These are phyloP conservation scores for Trichoplusia ni DNA, from an alignment of 1,140 invertebrate species.

Conservation along the genomic window DNA sequence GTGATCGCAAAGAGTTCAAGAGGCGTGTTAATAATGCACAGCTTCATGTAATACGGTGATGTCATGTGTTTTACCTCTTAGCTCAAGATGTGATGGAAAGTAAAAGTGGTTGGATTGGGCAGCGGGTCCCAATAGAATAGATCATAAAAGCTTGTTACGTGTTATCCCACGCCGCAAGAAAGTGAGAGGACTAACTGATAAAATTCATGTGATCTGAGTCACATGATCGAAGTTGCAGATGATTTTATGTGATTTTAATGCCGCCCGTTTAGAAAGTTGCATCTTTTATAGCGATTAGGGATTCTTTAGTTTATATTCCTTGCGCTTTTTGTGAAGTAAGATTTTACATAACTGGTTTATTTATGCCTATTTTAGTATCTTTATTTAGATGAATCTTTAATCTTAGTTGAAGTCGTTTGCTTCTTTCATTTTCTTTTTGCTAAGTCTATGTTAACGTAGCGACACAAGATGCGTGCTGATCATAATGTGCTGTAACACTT, in stretches of 20 bases:
- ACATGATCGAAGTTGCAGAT: slow-evolving; percentile 2
- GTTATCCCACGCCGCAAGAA: slow-evolving; percentile 57
- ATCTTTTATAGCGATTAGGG: slow-evolving; percentile 3
- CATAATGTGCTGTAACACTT: too few species aligned
- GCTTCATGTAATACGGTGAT: slow-evolving; percentile 35
- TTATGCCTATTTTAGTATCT: too few species aligned
- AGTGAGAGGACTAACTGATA: slow-evolving; percentile 63
- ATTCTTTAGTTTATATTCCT: neutral
- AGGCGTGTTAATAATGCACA: slow-evolving; percentile 9
- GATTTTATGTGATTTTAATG: slow-evolving; percentile 25
- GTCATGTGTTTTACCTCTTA: slow-evolving; percentile 41
- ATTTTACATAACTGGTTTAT: too few species aligned
- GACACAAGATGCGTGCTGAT: too few species aligned
- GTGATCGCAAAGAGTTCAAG: slow-evolving; percentile 13
- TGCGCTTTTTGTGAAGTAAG: neutral
- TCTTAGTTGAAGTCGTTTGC: too few species aligned
- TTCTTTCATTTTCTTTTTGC: too few species aligned
- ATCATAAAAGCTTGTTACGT: slow-evolving; percentile 54
- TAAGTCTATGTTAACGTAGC: too few species aligned
- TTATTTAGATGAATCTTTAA: too few species aligned
- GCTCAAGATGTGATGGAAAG: slow-evolving; percentile 51
- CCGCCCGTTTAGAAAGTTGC: slow-evolving; percentile 22
- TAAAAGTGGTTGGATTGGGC: slow-evolving; percentile 75
- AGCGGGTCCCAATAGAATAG: slow-evolving; percentile 57
- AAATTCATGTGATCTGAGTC: slow-evolving; percentile 27